A percentile compares a stretch with the other conserved stretches of the same genome.
phyloP scores from a whole-genome alignment of 2,888 invertebrate genomes.

The Apamea crenata region DNA sequence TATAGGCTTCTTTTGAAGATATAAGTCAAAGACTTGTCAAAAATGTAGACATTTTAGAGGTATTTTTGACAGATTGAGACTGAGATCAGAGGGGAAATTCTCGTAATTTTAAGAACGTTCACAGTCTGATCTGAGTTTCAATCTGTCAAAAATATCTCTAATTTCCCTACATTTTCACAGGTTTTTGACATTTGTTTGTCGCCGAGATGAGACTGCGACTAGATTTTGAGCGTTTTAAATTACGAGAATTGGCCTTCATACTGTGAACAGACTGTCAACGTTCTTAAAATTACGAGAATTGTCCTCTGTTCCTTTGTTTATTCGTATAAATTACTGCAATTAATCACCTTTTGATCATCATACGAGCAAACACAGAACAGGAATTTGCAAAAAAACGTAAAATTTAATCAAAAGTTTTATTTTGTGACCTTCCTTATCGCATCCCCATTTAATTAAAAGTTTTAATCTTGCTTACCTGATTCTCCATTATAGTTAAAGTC shows the following conservation, averaged over 20 bases:
- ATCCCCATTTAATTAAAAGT: background rate
- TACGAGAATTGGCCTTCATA: too few relatives aligned
- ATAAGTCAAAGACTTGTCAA: too few relatives aligned
- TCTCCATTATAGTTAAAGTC: conserved; percentile 97
- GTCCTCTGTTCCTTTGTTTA: background rate
- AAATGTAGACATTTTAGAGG: too few relatives aligned
- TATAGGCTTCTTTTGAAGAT: background rate
- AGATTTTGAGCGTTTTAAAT: too few relatives aligned
- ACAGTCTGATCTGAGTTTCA: too few relatives aligned
- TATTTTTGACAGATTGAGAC: too few relatives aligned
- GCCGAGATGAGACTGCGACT: too few relatives aligned
- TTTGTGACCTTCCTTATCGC: too few relatives aligned
- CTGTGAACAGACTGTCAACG: background rate
- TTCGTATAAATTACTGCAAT: background rate
- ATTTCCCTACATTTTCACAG: too few relatives aligned
- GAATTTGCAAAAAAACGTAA: background rate
- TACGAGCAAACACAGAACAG: background rate
- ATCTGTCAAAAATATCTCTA: too few relatives aligned
- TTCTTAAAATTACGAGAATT: background rate
- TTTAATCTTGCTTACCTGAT: conserved; percentile 90
- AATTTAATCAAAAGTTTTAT: background rate
- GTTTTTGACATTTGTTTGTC: too few relatives aligned
- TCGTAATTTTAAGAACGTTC: background rate
- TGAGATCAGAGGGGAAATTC: background rate
- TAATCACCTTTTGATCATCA: background rate